A percentile compares a stretch with the other conserved stretches of the same genome.
Evolutionary conservation across 2,888 invertebrate species (phyloP).

Genomic region (Ferrisia virgata): DNA sequence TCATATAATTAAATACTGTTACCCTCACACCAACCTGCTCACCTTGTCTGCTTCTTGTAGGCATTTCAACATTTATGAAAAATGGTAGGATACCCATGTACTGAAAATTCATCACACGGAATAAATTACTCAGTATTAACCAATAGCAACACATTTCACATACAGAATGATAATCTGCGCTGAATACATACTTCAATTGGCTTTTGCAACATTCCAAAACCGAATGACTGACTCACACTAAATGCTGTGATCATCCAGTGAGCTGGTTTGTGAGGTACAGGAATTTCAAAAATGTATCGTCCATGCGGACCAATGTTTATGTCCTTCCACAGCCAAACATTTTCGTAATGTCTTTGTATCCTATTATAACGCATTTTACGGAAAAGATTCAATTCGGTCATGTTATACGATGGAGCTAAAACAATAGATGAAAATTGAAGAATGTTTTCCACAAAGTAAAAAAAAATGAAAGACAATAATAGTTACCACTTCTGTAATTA

Average conservation of each 20-base stretch:
- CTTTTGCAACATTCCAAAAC: conserved; percentile 79
- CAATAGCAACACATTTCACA: too few relatives aligned
- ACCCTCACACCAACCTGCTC: conserved; percentile 92
- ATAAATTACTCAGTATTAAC: too few relatives aligned
- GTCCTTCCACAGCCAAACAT: conserved; percentile 94
- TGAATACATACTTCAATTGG: conserved; percentile 65
- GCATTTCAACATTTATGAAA: conserved; percentile 93
- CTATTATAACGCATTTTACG: conserved; percentile 82
- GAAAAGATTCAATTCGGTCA: conserved; percentile 69
- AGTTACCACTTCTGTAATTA: conserved; percentile 72
- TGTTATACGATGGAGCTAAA: conserved; percentile 62
- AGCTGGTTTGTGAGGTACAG: conserved; percentile 79
- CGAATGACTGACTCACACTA: conserved; percentile 79
- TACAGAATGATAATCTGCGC: too few relatives aligned
- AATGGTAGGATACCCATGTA: conserved; percentile 88
- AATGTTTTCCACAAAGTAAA: neutral
- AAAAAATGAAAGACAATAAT: neutral
- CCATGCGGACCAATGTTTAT: conserved; percentile 90
- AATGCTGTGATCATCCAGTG: conserved; percentile 93
- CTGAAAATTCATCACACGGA: conserved; percentile 54
- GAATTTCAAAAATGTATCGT: conserved; percentile 77
- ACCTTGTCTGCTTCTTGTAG: conserved; percentile 75
- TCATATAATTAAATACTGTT: conserved; percentile 91
- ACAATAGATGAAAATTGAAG: conserved; percentile 41
- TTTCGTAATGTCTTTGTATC: conserved; percentile 85